Conservation (phyloP, 2,888 invertebrate species). For the Microdon myrmicae region DNA sequence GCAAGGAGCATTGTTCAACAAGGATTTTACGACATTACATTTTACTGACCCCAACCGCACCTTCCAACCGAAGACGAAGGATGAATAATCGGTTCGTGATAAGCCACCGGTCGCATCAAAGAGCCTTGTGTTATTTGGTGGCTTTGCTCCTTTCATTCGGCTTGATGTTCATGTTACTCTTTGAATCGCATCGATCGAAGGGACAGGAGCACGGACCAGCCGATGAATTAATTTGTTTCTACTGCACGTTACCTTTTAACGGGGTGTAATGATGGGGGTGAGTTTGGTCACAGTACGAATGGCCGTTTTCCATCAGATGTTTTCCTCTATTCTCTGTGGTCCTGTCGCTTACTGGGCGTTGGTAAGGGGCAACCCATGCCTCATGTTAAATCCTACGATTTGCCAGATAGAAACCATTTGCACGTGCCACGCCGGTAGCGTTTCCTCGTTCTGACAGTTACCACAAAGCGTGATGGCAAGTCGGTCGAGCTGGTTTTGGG, state of each 20-base stretch:
- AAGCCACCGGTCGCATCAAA: no score
- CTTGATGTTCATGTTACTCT: no score
- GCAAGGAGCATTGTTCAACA: no score
- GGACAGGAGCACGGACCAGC: no score
- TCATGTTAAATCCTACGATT: conserved; percentile 37
- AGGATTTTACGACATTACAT: no score
- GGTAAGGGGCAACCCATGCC: not conserved
- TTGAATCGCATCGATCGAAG: no score
- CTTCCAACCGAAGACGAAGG: no score
- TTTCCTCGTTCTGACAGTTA: conserved; percentile 41
- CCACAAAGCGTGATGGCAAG: conserved; percentile 37
- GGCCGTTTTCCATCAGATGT: no score
- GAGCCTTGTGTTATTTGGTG: no score
- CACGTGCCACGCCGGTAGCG: conserved; percentile 36
- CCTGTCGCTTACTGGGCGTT: conserved; percentile 22
- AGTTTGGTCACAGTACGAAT: conserved; percentile 33
- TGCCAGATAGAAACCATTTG: conserved; percentile 41
- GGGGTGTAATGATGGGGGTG: conserved; percentile 26
- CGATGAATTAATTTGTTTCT: conserved; percentile 43
- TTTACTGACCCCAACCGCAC: no score
- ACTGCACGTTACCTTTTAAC: conserved; percentile 10
- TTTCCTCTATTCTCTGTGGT: conserved; percentile 5
- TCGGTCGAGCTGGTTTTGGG: conserved; percentile 30
- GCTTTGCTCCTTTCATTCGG: no score
- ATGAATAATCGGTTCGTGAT: no score